Conservation (phyloP, 53 echinoderm and acorn worm species). For the Astropecten irregularis region DNA sequence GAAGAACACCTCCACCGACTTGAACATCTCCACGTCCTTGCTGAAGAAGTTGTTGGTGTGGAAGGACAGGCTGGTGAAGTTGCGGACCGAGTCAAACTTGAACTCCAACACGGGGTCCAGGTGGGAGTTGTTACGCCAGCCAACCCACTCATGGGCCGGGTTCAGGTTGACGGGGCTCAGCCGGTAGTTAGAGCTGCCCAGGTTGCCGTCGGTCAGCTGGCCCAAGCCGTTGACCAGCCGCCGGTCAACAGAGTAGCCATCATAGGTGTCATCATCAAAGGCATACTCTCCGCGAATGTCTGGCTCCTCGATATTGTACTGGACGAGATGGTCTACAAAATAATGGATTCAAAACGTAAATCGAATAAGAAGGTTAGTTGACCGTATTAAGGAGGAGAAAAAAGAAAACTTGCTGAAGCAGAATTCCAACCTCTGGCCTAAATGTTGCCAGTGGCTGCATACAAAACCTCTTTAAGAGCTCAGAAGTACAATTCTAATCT, state of each 20-base stretch:
- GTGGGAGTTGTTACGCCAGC: conserved; percentile 80
- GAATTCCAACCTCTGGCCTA: too few relatives aligned
- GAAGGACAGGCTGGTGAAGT: conserved; percentile 80
- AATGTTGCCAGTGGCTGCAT: too few relatives aligned
- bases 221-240: conserved; percentile 78
- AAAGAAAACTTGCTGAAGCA: too few relatives aligned
- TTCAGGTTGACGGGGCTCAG: conserved; percentile 74
- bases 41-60: conserved; percentile 87
- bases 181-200: conserved; percentile 81
- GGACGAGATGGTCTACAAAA: conserved; percentile 77
- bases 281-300: conserved; percentile 69
- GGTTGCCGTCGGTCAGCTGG: conserved; percentile 87
- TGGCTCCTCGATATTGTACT: conserved; percentile 80
- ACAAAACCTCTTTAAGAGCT: not conserved
- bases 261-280: conserved; percentile 83
- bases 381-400: too few relatives aligned
- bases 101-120: conserved; percentile 75
- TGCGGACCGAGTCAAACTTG: conserved; percentile 84
- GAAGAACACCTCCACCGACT: conserved; percentile 70
- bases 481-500: not conserved
- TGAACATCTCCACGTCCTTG: conserved; percentile 81
- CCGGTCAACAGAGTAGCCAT: conserved; percentile 60
- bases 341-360: too few relatives aligned
- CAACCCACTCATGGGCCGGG: conserved; percentile 89
- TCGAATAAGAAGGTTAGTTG: too few relatives aligned